phyloP scores from a whole-genome alignment of 2,888 invertebrate genomes.

The Drosophila anceps region DNA sequence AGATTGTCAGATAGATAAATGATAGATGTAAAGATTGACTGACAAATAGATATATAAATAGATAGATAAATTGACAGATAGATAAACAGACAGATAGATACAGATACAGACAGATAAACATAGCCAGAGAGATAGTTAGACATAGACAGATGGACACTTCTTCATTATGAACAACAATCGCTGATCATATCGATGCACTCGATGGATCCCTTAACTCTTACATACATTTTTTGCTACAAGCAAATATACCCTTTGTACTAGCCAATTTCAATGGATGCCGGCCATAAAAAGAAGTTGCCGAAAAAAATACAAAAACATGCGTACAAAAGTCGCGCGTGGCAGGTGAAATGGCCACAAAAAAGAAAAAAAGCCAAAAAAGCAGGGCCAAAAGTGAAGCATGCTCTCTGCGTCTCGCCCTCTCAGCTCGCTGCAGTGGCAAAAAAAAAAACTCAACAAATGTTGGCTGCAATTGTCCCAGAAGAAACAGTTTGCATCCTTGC shows the following conservation, averaged over 20 bases:
- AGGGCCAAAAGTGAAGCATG: conserved; percentile 33
- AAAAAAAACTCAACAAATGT: conserved; percentile 60
- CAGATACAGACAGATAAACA: not conserved
- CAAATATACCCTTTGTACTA: not conserved
- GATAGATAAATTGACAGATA: not conserved
- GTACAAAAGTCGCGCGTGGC: conserved; percentile 74
- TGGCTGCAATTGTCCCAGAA: conserved; percentile 66
- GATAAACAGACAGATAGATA: not conserved
- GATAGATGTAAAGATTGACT: not conserved
- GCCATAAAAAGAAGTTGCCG: not conserved
- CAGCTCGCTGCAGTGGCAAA: conserved; percentile 1
- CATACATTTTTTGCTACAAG: not conserved
- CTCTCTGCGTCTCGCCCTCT: not conserved
- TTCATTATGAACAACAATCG: not conserved
- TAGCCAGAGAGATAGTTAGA: not conserved
- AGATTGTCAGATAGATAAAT: not conserved
- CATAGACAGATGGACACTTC: not conserved
- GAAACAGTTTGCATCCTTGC: conserved; percentile 27
- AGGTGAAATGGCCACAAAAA: conserved; percentile 50
- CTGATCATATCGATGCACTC: not conserved
- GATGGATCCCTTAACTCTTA: not conserved
- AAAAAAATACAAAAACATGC: conserved; percentile 64
- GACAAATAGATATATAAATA: not conserved
- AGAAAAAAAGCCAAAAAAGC: not conserved
- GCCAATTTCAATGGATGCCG: not conserved